Evolutionary conservation across 2,888 invertebrate genomes (phyloP).

Genomic region (Tenthredo amoena): DNA sequence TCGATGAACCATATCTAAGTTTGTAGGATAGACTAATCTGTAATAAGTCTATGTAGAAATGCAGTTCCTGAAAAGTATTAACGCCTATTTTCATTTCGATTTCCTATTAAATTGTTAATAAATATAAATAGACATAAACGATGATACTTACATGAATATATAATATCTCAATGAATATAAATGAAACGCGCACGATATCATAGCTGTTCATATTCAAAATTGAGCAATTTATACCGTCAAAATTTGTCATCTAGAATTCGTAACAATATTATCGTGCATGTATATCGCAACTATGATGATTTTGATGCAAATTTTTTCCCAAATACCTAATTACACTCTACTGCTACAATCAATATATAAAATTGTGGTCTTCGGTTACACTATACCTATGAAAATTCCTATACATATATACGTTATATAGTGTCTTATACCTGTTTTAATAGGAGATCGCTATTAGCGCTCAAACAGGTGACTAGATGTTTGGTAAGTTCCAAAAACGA

Average conservation of each 20-base stretch:
- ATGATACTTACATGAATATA: background rate
- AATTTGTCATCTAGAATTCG: background rate
- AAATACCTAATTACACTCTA: conserved; percentile 9
- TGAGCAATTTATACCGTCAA: background rate
- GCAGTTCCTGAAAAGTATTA: conserved; percentile 16
- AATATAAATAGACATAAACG: conserved; percentile 10
- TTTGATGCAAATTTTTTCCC: background rate
- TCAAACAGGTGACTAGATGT: conserved; percentile 95
- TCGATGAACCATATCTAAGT: background rate
- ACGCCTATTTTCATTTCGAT: conserved; percentile 9
- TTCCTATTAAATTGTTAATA: background rate
- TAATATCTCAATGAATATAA: conserved; percentile 32
- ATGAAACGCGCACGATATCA: background rate
- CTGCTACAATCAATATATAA: background rate
- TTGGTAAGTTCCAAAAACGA: conserved; percentile 95
- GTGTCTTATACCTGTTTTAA: conserved; percentile 89
- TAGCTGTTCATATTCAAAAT: background rate
- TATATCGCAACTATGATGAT: background rate
- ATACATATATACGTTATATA: background rate
- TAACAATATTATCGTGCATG: conserved; percentile 11
- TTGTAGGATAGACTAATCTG: background rate
- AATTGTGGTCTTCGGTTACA: background rate
- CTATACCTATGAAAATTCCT: background rate
- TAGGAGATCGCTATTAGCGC: conserved; percentile 94
- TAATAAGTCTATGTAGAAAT: background rate